Evolutionary conservation across 1,140 invertebrate genomes (phyloP), one percentile per base, ranked within the genome.

Genomic region (Drosophila orena): DNA sequence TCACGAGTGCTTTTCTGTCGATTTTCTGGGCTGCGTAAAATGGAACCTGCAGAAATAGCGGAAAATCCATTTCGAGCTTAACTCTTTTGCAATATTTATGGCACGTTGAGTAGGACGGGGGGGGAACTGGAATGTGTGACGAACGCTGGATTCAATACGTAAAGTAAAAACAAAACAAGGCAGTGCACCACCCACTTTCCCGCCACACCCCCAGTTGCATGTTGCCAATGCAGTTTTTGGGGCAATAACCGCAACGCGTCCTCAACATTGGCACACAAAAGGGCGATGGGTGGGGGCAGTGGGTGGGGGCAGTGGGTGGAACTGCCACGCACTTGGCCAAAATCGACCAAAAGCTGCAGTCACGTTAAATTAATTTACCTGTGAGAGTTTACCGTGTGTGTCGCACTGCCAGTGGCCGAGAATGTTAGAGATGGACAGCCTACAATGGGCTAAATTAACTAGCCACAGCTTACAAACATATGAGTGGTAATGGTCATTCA

Each of bases 351-450:
- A 76, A 83, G 80, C 84, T 88, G 68, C 79, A 89, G 84, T 88
- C 84, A 89, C 84, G 84, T 88, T 88, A 88, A 88, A 88, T 88
- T 88, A 88, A 88, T 88, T 88, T 88, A 89, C 84, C 76, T 70
- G 52, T 50, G 73, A 44, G 49, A 43, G 60, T 35, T 47, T 72
- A 53, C 44, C 22, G 68, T 52, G 49, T 57, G 44, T 68, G 54
- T 44, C 24, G 20, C 42, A 43, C 60, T 43, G 46, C 46, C 60
- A 15, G 20, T 35, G 70, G 46, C 44, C 6, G 5, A 17, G 14
- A 14, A 34, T 34, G 22, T 27, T 76, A 54, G 60, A 38, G 72
- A 66, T 76, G 72, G 49, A 6, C 37, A 50, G 8, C 15, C 7
- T 35, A 3, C 12, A 10, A 11, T 34, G 4, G n/a, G 27, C 17